Evolutionary conservation across 2,113 vertebrate species (phyloP).

Genomic region (Alexandromys fortis): DNA sequence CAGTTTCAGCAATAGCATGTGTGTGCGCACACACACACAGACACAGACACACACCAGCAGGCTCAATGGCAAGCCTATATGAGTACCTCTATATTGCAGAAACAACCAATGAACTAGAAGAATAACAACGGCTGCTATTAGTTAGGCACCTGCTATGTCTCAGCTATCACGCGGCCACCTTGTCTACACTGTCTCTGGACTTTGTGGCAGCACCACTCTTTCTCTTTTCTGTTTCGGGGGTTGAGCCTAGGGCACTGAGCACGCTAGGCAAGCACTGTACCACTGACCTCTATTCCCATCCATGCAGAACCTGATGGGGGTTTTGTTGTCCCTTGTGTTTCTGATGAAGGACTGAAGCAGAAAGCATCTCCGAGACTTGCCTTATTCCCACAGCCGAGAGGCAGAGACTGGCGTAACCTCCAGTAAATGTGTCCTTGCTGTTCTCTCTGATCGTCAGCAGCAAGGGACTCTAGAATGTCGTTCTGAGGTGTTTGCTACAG

Average conservation of each 20-base stretch:
- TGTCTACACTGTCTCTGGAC: background rate
- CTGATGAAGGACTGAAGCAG: background rate
- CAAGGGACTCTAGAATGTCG: background rate
- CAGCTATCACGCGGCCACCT: background rate
- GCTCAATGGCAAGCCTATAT: background rate
- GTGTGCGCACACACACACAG: background rate
- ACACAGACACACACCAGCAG: background rate
- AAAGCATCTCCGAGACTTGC: background rate
- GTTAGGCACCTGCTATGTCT: background rate
- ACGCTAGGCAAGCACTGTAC: background rate
- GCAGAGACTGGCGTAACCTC: background rate
- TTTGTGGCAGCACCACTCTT: background rate
- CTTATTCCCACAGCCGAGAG: background rate
- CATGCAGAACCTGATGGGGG: background rate
- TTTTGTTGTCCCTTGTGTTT: background rate
- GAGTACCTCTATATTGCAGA: background rate
- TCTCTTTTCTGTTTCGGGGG: too few relatives aligned
- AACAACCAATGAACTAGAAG: background rate
- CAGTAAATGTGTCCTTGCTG: background rate
- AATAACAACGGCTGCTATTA: slow-evolving; percentile 1
- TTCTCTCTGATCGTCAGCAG: background rate
- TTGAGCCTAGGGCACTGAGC: background rate
- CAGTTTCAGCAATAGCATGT: background rate
- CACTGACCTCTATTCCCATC: background rate
- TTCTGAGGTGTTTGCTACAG: background rate